These are phyloP conservation scores for Apamea sordens DNA, from an alignment of 2,888 invertebrate species.

Conservation along the genomic window DNA sequence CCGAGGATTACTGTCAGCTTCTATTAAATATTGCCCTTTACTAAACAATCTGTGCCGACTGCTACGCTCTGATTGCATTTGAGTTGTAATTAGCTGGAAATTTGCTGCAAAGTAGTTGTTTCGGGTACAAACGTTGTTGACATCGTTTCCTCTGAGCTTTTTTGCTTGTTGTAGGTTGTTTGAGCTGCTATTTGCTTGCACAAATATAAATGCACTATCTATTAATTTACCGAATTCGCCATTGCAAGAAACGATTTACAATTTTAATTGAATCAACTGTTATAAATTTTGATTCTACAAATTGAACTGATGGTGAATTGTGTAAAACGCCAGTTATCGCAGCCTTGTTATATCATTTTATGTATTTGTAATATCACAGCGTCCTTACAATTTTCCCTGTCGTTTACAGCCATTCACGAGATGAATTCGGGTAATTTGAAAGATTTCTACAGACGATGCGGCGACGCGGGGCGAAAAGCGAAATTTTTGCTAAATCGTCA, in stretches of 20 bases:
- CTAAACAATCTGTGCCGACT: slow-evolving; percentile 68
- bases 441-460: slow-evolving; percentile 78
- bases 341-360: slow-evolving; percentile 78
- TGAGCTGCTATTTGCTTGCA: not conserved
- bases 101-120: slow-evolving; percentile 42
- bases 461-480: slow-evolving; percentile 69
- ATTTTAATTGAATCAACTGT: slow-evolving; percentile 6
- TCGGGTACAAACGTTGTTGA: slow-evolving; percentile 17
- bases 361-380: slow-evolving; percentile 79
- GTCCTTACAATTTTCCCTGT: slow-evolving; percentile 79
- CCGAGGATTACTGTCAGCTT: slow-evolving; percentile 82
- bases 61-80: slow-evolving; percentile 56
- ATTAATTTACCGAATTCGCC: slow-evolving; percentile 6
- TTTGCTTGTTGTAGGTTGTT: slow-evolving; percentile 8
- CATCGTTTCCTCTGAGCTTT: slow-evolving; percentile 9
- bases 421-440: slow-evolving; percentile 85
- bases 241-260: slow-evolving; percentile 11
- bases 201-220: not conserved
- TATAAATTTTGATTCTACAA: slow-evolving; percentile 19
- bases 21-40: slow-evolving; percentile 83
- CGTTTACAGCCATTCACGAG: slow-evolving; percentile 83
- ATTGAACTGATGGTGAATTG: slow-evolving; percentile 36
- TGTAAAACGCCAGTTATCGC: slow-evolving; percentile 65
- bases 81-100: slow-evolving; percentile 52
- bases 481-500: slow-evolving; percentile 86